Conservation (phyloP, 2,797 vertebrate species). For the Esox masquinongy region DNA sequence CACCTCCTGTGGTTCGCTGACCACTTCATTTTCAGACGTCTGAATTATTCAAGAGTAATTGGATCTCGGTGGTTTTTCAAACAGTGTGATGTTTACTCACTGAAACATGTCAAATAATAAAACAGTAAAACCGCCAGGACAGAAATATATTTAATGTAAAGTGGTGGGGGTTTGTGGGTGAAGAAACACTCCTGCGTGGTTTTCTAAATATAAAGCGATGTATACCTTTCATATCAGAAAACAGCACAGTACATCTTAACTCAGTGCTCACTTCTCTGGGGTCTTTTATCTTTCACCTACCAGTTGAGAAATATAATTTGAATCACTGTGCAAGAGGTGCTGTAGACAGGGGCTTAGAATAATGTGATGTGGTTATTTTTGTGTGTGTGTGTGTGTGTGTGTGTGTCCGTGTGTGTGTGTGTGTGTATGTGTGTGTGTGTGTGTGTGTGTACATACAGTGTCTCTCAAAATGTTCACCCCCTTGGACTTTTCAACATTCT, state of each 20-base stretch:
- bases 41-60: neutral
- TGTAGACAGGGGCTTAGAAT: neutral
- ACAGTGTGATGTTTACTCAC: neutral
- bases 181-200: neutral
- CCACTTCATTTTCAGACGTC: neutral
- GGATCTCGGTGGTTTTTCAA: neutral
- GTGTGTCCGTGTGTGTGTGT: neutral
- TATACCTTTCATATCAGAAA: neutral
- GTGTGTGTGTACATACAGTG: neutral
- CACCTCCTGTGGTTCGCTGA: neutral
- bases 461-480: too few species aligned
- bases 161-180: neutral
- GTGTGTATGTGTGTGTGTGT: neutral
- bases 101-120: neutral
- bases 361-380: neutral
- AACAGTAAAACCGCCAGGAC: neutral
- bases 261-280: neutral
- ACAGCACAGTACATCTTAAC: neutral
- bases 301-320: neutral
- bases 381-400: neutral
- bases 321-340: neutral
- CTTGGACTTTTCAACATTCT: too few species aligned
- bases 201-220: neutral
- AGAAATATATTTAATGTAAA: neutral
- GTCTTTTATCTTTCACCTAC: neutral